Evolutionary conservation across 2,888 invertebrate species (phyloP).

Genomic region (Leucoma salicis): DNA sequence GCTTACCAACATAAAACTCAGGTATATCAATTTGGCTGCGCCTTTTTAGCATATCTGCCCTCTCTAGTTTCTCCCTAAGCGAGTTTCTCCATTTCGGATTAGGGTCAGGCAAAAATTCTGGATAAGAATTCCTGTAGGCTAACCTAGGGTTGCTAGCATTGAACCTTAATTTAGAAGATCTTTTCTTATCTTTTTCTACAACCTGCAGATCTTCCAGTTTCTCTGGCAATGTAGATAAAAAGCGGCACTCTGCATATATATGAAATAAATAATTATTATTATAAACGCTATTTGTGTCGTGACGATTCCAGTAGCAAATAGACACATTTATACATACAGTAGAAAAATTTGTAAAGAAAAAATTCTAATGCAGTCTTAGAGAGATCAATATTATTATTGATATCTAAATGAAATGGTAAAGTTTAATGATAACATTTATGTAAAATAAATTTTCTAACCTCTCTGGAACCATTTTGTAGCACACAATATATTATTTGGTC

Average conservation of each 20-base stretch:
- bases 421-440: too few species aligned
- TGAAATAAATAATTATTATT: conserved; percentile 13
- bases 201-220: conserved; percentile 21
- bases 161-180: conserved; percentile 35
- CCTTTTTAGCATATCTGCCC: conserved; percentile 95
- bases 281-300: too few species aligned
- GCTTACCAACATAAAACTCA: conserved; percentile 97
- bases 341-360: neutral
- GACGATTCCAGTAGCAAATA: too few species aligned
- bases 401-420: too few species aligned
- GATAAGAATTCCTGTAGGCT: conserved; percentile 88
- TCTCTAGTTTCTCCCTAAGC: conserved; percentile 93
- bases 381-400: too few species aligned
- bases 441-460: conserved; percentile 53
- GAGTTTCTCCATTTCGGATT: conserved; percentile 89
- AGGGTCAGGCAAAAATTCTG: conserved; percentile 96
- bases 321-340: too few species aligned
- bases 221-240: conserved; percentile 58
- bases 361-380: neutral
- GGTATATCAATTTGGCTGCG: conserved; percentile 93
- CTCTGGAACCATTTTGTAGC: conserved; percentile 64
- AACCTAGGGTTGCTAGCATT: conserved; percentile 57
- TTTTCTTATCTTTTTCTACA: conserved; percentile 46
- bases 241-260: conserved; percentile 60
- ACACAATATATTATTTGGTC: conserved; percentile 45